Evolutionary conservation across 2,888 invertebrate species (phyloP).

Genomic region (Mythimna lalbum): DNA sequence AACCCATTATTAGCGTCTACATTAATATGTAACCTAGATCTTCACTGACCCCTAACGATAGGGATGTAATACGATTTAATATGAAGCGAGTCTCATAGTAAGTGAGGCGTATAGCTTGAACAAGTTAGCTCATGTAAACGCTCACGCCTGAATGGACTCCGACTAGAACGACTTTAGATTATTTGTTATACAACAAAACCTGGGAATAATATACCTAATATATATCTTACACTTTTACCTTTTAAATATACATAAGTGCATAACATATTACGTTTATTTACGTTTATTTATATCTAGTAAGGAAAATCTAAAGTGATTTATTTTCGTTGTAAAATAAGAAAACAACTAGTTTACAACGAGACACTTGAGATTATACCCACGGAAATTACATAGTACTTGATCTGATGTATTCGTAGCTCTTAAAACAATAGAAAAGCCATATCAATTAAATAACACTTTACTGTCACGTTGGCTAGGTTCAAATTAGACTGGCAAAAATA

Average conservation of each 20-base stretch:
- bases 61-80: background rate
- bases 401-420: slow-evolving; percentile 1
- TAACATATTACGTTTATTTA: no score
- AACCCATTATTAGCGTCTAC: no score
- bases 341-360: slow-evolving; percentile 1
- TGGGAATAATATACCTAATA: no score
- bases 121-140: slow-evolving; percentile 15
- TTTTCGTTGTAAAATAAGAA: no score
- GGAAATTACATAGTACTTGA: slow-evolving; percentile 31
- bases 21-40: background rate
- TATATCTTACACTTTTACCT: background rate
- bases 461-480: background rate
- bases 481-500: background rate
- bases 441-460: background rate
- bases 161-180: background rate
- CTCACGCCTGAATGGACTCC: background rate
- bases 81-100: background rate
- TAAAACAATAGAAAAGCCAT: background rate
- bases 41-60: background rate
- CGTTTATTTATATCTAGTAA: background rate
- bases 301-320: slow-evolving; percentile 17
- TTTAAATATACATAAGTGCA: no score
- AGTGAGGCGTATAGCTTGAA: slow-evolving; percentile 1
- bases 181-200: slow-evolving; percentile 5
- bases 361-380: background rate